Evolutionary conservation across 2,888 invertebrate genomes (phyloP), one percentile per base, ranked within the genome.

Genomic region (Lithosia quadra): DNA sequence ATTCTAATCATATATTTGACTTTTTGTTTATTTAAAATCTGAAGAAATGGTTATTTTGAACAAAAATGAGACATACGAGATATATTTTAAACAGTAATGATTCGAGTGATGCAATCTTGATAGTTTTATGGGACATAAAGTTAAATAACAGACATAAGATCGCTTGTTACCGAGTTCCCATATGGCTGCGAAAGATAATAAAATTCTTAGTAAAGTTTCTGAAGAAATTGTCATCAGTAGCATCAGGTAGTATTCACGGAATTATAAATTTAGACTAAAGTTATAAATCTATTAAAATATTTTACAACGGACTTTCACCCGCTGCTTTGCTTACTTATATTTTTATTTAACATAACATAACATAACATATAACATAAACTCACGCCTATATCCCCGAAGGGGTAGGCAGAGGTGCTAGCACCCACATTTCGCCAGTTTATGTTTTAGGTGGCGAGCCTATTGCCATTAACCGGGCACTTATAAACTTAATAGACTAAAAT

Each of bases 181-280:
- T 33, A 34, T 36, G 49, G 39, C 43, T 60, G 56, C 18, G 36
- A 36, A 71, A 67, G 66, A 62, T 57, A 53, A 64, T 22, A 56
- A 64, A 68, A 34, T 78, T 75, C 70, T 69, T 49, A 33, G 66
- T 70, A 69, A 68, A 73, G 33, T 39, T 56, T 62, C 39, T 21
- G 33, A 68, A 64, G 36, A 57, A 68, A 55, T 59, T 39, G 34
- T 59, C 49, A 11, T 58, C 53, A 24, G n/a, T 49, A 43, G 15
- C 24, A 65, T 66, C 63, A 21, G 22, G 33, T 22, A 56, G 21
- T 24, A 56, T 22, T 56, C 55, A 56, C 3, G 22, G 55, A 56
- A 56, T 13, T 56, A 15, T 56, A 24, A 56, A 56, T 56, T 56
- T 21, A 22, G 24, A 56, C 21, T 56, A 56, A 13, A 49, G 4